Evolutionary conservation across 2,113 vertebrate genomes (phyloP).

Genomic region (Asarcornis scutulata): DNA sequence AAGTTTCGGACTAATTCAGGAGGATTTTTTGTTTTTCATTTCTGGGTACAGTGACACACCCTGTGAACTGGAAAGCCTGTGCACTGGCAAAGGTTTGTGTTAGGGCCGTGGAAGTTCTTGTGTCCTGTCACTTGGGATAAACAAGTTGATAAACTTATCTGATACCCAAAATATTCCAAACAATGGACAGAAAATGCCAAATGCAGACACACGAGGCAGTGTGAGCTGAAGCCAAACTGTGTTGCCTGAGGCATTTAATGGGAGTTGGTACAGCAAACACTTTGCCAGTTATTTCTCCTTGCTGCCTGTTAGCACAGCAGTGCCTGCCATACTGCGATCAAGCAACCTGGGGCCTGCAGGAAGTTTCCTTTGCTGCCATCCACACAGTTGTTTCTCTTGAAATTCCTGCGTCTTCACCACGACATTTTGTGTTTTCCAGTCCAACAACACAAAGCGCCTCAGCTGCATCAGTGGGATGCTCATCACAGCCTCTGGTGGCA

Average conservation of each 20-base stretch:
- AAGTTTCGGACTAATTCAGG: background rate
- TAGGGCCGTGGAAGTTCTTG: background rate
- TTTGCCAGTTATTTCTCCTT: slow-evolving; percentile 66
- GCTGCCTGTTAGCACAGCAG: slow-evolving; percentile 47
- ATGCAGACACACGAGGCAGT: background rate
- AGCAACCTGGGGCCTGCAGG: background rate
- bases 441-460: background rate
- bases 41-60: background rate
- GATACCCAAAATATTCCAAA: background rate
- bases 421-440: background rate
- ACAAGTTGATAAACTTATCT: background rate
- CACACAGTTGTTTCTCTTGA: background rate
- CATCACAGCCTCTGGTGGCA: background rate
- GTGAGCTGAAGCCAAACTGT: background rate
- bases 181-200: background rate
- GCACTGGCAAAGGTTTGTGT: background rate
- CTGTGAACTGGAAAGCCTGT: background rate
- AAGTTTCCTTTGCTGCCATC: slow-evolving; percentile 35
- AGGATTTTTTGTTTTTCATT: background rate
- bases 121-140: background rate
- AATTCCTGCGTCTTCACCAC: background rate
- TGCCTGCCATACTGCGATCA: slow-evolving; percentile 30
- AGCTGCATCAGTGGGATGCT: background rate
- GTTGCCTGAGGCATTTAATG: background rate
- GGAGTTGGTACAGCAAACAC: background rate